Evolutionary conservation across 2,113 vertebrate genomes (phyloP).

Genomic region (Epinephelus cyanopodus): DNA sequence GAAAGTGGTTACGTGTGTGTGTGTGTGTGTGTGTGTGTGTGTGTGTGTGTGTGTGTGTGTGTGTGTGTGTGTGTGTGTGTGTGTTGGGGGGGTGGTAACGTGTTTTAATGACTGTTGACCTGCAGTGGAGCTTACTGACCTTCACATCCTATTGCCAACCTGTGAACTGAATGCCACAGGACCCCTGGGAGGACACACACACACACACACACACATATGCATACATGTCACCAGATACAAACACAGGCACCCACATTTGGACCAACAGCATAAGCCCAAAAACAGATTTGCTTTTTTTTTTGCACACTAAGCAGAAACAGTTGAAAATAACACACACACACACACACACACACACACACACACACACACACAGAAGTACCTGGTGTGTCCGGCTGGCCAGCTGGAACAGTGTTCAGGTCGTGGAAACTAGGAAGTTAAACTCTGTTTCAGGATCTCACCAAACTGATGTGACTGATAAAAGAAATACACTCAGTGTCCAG

Average conservation of each 20-base stretch:
- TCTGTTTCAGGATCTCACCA: neutral
- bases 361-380: neutral
- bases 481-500: too few species aligned
- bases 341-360: neutral
- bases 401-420: neutral
- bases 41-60: neutral
- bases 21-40: constrained; percentile 24
- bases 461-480: too few species aligned
- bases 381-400: neutral
- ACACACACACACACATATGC: constrained; percentile 6
- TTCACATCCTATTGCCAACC: constrained; percentile 59
- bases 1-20: neutral
- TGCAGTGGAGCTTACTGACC: constrained; percentile 39
- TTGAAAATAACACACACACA: neutral
- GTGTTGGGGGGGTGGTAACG: constrained; percentile 22
- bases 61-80: constrained; percentile 19
- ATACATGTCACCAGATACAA: neutral
- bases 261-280: neutral
- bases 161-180: constrained; percentile 18
- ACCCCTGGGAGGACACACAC: constrained; percentile 22
- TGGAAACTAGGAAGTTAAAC: neutral
- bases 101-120: constrained; percentile 57
- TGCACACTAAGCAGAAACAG: too few species aligned
- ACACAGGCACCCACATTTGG: neutral
- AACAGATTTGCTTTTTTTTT: neutral